A percentile compares a stretch with the other conserved stretches of the same genome.
phyloP scores from a whole-genome alignment of 2,113 vertebrate genomes.

The Nettapus auritus region DNA sequence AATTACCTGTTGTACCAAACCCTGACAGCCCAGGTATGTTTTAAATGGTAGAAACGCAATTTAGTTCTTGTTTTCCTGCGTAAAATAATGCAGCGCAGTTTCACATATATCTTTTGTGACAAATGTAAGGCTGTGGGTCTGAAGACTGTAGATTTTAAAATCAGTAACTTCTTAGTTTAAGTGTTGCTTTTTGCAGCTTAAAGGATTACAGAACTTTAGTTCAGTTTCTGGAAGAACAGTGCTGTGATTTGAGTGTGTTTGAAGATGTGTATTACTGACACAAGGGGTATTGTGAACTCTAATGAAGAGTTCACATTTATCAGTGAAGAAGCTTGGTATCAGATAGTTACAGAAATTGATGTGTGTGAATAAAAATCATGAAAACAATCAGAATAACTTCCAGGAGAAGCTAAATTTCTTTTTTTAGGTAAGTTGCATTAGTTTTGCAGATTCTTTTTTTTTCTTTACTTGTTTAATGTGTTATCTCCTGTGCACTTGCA shows the following conservation, averaged over 20 bases:
- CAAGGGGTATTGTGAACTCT: neutral
- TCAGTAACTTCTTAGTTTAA: neutral
- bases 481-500: constrained; percentile 53
- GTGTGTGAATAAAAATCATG: neutral
- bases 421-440: neutral
- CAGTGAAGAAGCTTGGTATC: neutral
- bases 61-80: neutral
- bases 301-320: neutral
- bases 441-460: neutral
- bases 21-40: constrained; percentile 76
- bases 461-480: neutral
- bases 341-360: neutral
- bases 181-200: neutral
- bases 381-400: neutral
- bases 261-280: neutral
- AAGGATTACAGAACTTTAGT: neutral
- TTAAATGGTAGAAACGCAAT: neutral
- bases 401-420: neutral
- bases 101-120: neutral
- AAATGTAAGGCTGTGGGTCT: neutral
- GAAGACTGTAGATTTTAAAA: neutral
- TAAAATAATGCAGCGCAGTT: neutral
- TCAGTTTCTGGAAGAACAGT: neutral
- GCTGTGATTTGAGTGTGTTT: neutral
- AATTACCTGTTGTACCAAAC: neutral